A percentile compares a stretch with the other conserved stretches of the same genome.
Evolutionary conservation across 1,140 invertebrate genomes (phyloP).

Genomic region (Drosophila auraria): DNA sequence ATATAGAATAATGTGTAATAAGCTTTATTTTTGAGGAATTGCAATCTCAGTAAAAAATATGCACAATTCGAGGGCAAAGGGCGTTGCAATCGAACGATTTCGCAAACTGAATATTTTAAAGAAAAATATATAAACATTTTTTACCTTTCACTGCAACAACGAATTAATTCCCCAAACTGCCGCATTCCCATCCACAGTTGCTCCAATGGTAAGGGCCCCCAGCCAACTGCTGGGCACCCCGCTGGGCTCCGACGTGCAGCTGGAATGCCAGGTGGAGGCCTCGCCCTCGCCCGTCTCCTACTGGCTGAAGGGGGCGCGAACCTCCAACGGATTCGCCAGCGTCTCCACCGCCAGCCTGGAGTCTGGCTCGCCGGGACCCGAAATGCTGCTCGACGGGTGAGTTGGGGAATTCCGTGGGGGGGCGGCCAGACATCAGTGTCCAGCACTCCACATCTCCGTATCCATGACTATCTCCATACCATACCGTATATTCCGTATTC

Average conservation of each 20-base stretch:
- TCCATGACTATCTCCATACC: constrained; percentile 23
- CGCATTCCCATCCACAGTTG: constrained; percentile 87
- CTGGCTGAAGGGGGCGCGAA: constrained; percentile 91
- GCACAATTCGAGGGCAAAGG: not conserved
- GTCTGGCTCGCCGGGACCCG: constrained; percentile 84
- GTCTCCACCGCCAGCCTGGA: constrained; percentile 76
- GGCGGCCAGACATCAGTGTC: constrained; percentile 13
- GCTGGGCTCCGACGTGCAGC: constrained; percentile 91
- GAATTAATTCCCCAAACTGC: constrained; percentile 2
- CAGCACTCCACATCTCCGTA: constrained; percentile 4
- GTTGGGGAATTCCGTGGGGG: constrained; percentile 51
- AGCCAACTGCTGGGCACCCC: constrained; percentile 93
- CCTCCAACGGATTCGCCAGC: constrained; percentile 72
- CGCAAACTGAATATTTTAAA: constrained; percentile 8
- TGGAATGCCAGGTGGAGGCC: constrained; percentile 93
- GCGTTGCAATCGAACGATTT: not conserved
- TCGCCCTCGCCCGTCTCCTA: constrained; percentile 94
- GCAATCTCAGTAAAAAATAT: not conserved
- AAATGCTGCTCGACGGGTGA: constrained; percentile 93
- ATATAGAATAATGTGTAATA: too few relatives aligned
- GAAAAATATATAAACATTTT: constrained; percentile 8
- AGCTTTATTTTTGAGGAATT: too few relatives aligned
- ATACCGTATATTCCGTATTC: not conserved
- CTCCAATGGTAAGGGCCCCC: constrained; percentile 92
- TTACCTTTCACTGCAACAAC: constrained; percentile 6